Evolutionary conservation across 92 coral and sea anemone genomes (phyloP), one percentile per base, ranked within the genome.

Genomic region (Hydrozoanthus gracilis): DNA sequence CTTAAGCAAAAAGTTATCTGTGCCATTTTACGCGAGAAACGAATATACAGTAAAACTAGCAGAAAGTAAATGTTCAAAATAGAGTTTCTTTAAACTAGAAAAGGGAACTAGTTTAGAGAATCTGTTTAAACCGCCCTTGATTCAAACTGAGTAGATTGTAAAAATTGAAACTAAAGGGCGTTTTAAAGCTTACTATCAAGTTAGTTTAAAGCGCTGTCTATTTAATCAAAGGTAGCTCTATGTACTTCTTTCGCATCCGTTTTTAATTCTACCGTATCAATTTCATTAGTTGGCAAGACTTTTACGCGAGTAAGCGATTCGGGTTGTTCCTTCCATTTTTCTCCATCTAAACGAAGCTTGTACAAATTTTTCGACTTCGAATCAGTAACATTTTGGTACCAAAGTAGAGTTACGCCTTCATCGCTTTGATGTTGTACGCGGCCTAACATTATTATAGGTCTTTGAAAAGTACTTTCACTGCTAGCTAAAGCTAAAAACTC

Each of bases 391-490:
- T 73, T 73, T 46, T 71, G 8, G 76, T 71, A 71, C 76, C 76
- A 8, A 71, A 71, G 76, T 44, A 71, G 48, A 71, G 50, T 44
- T 20, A 71, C 51, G 49, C 77, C 55, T 72, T 46, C 51, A 11
- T 72, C 54, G 77, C 51, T 72, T 72, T 72, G 52, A 45, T 46
- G 77, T 6, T 46, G 51, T 72, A 72, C n/a, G 77, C 77, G 77
- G 16, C 78, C 61, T 74, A 74, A 74, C 78, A 74, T 13, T 47
- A 74, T 44, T 13, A 48, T 47, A 13, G 78, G 77, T 72, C 16
- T 72, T 20, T 72, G 14, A 4, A 44, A 46, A 44, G 77, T 72
- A 20, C 77, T 72, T 11, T 72, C 77, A 46, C 77, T 72, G 16
- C 77, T 9, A 72, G 77, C 14, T 45, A 44, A 72, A 14, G 77